These are phyloP conservation scores for Digitonthophagus gazella DNA, from an alignment of 2,888 invertebrate species.

Conservation along the genomic window DNA sequence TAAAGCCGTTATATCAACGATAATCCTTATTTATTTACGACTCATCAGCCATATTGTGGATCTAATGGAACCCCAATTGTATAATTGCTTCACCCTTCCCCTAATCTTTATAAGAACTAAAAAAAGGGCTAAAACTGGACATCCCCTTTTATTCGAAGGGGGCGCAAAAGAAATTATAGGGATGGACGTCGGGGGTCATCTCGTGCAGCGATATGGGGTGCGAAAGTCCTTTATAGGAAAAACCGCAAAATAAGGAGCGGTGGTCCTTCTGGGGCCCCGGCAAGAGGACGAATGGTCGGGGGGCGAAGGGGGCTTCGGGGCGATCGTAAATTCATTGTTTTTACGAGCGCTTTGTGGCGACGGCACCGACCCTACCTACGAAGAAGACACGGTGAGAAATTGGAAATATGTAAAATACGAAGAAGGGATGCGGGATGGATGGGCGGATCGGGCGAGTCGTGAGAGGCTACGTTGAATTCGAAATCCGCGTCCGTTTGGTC, in stretches of 20 bases:
- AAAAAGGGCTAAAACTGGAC: not conserved
- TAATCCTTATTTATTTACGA: no score
- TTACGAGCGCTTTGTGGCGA: constrained; percentile 8
- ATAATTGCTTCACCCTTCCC: not conserved
- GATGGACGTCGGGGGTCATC: not conserved
- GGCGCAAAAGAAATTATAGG: not conserved
- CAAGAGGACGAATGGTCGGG: not conserved
- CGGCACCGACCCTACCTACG: constrained; percentile 10
- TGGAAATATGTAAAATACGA: constrained; percentile 16
- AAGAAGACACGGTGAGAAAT: constrained; percentile 8
- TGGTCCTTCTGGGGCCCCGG: not conserved
- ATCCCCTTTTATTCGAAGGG: not conserved
- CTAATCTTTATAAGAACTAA: not conserved
- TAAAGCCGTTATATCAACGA: no score
- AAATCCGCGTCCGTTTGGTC: not conserved
- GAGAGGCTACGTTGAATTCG: not conserved
- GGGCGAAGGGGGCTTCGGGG: not conserved
- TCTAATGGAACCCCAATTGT: not conserved
- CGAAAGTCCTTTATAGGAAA: not conserved
- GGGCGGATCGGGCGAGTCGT: not conserved
- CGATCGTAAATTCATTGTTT: constrained; percentile 14
- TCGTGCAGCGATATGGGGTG: not conserved
- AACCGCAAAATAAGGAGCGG: not conserved
- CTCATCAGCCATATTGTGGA: no score
- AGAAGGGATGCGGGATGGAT: constrained; percentile 11